Evolutionary conservation across 1,140 invertebrate genomes (phyloP), one percentile per base, ranked within the genome.

Genomic region (Trichogramma pretiosum): DNA sequence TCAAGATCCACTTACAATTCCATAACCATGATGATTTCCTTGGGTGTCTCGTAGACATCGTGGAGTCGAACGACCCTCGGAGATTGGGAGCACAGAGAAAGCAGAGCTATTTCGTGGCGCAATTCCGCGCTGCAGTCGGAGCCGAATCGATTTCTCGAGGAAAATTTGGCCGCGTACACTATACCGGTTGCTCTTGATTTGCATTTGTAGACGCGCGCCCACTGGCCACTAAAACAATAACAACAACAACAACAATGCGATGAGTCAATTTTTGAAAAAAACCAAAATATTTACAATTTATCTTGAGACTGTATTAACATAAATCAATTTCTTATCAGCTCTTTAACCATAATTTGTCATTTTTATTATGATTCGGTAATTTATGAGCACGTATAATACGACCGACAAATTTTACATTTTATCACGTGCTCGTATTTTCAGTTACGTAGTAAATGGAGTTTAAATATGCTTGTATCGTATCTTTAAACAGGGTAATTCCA

Each of bases 1-100:
- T n/a, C n/a, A n/a, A n/a, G n/a, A n/a, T n/a, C n/a, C 5, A 79
- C 81, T 82, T 68, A 86, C 84, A 80, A 82, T 70, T 87, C 84
- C 67, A 85, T 82, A 48, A 87, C 77, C 46, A 85, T 74, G 49
- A 85, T 80, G 33, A 85, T 74, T 58, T 85, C 81, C 34, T 74
- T 74, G 14, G 73, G 70, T n/a, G 81, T 83, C 57, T 85, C 81
- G 68, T 79, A 87, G 5, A 84, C 82, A 65, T 86, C 83, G 55
- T 80, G 77, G 11, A 87, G 70, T 34, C 74, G 69, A n/a, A 86
- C 77, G 41, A 86, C 78, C 41, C 79, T 67, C 2, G 78, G 75
- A 40, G 79, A 80, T 30, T 77, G 71, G 7, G 76, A 73, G 40
- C 80, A 77, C 11, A 82, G 64, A 21, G 82, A 79, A 38, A 85